Evolutionary conservation across 2,888 invertebrate genomes (phyloP), one percentile per base, ranked within the genome.

Genomic region (Flabesymbios commensalis): DNA sequence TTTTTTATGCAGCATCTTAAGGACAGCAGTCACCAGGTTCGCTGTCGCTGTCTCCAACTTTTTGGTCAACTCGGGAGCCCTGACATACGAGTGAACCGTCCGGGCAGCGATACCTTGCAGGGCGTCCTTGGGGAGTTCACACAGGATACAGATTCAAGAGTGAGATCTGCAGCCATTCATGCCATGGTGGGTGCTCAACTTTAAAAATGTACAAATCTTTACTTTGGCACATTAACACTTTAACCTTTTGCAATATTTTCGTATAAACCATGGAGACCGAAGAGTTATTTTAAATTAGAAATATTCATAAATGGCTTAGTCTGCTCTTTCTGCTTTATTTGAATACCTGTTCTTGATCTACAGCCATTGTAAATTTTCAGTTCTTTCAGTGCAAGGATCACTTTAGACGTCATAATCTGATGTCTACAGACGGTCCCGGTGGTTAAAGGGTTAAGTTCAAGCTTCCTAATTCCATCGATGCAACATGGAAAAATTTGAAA

Each of bases 111-210:
- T 43, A 87, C 88, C 64, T 85, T 91, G 7, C 75, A 75, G 61
- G 88, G 88, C 73, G 85, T 94, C 57, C 87, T 96, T n/a, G 89
- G 90, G 26, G 90, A 90, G 69, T 94, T 93, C 82, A 91, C 92
- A 47, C 88, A 91, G 81, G 88, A 87, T 78, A 87, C 92, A 84
- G 96, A 96, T 86, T 92, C 95, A 0, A 87, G 95, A 75, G 95
- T 96, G 4, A 86, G 96, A 39, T 90, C 92, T 67, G 90, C 91
- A 79, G 92, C 96, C 0, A 91, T 95, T 78, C 88, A 90, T 73
- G 90, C 94, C 0, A 87, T 95, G 79, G 88, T 95, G 48, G 88
- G 76, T 73, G 36, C 33, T 55, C 22, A n/a, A n/a, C n/a, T n/a
- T n/a, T n/a, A n/a, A n/a, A n/a, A n/a, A n/a, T n/a, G n/a, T n/a